Conservation (phyloP, 30 jellyfish, hydroid and myxozoan species). For the Euphysa ruthae region DNA sequence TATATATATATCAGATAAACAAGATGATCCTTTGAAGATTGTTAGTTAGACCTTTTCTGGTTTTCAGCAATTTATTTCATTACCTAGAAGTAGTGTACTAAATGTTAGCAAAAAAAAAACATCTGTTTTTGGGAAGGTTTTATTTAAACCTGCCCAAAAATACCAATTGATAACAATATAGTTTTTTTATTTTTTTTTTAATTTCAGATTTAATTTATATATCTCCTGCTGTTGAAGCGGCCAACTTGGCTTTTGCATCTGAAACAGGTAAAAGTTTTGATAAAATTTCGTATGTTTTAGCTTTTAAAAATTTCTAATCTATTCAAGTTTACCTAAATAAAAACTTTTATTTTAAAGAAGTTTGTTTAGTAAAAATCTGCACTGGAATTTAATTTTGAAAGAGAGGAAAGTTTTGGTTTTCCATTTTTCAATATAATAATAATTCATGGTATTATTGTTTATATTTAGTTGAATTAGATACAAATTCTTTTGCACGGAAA, state of each 20-base stretch:
- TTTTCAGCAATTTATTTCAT: too few species aligned
- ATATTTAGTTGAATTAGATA: background rate
- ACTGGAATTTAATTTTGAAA: too few species aligned
- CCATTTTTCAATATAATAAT: background rate
- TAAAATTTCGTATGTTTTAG: background rate
- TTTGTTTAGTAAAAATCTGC: too few species aligned
- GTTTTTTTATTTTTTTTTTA: background rate
- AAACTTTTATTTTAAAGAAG: too few species aligned
- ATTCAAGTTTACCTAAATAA: too few species aligned
- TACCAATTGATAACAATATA: background rate
- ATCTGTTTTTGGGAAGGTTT: background rate
- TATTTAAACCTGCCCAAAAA: background rate
- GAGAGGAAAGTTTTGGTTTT: too few species aligned
- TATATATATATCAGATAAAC: too few species aligned
- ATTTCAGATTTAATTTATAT: background rate
- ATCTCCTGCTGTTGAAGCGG: slow-evolving; percentile 24
- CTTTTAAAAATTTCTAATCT: too few species aligned
- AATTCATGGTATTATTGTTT: background rate
- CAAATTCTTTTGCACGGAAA: slow-evolving; percentile 26
- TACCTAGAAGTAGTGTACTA: too few species aligned
- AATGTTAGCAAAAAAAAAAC: too few species aligned
- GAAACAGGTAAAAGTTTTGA: background rate
- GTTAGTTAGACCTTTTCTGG: too few species aligned
- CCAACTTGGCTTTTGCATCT: background rate
- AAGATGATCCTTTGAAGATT: too few species aligned